Conservation (phyloP, 2,797 vertebrate species). For the Poeciliopsis paucimaculata region DNA sequence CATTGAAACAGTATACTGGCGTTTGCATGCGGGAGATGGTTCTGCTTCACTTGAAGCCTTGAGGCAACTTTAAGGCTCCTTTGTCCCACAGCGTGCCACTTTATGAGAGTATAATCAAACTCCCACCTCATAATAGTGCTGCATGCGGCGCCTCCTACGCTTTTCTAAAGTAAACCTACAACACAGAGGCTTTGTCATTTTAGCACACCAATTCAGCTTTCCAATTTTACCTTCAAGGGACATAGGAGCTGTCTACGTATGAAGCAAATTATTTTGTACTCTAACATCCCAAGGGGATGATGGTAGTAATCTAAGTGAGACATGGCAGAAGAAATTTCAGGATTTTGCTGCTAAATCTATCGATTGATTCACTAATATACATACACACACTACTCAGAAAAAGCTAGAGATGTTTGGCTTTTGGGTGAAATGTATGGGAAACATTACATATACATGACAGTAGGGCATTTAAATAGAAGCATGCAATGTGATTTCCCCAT, state of each 20-base stretch:
- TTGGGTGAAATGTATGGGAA: no score
- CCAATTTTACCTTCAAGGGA: background rate
- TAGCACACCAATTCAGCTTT: background rate
- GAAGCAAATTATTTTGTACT: background rate
- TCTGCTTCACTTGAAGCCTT: constrained; percentile 28
- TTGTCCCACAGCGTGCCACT: constrained; percentile 18
- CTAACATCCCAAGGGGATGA: background rate
- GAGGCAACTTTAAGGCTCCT: constrained; percentile 44
- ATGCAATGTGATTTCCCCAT: no score
- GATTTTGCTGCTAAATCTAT: background rate
- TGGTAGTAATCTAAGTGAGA: background rate
- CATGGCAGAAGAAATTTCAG: background rate
- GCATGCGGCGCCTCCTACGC: background rate
- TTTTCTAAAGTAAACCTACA: constrained; percentile 10
- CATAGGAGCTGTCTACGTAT: background rate
- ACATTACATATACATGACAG: no score
- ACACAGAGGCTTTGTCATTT: constrained; percentile 1
- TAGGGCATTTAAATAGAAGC: no score
- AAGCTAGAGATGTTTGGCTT: no score
- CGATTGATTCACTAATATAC: no score
- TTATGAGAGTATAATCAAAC: constrained; percentile 49
- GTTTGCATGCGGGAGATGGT: constrained; percentile 32
- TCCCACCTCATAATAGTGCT: constrained; percentile 36
- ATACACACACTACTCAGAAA: no score
- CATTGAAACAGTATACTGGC: constrained; percentile 14